Evolutionary conservation across 1,140 invertebrate species (phyloP).

Genomic region (Hycleus cichorii): DNA sequence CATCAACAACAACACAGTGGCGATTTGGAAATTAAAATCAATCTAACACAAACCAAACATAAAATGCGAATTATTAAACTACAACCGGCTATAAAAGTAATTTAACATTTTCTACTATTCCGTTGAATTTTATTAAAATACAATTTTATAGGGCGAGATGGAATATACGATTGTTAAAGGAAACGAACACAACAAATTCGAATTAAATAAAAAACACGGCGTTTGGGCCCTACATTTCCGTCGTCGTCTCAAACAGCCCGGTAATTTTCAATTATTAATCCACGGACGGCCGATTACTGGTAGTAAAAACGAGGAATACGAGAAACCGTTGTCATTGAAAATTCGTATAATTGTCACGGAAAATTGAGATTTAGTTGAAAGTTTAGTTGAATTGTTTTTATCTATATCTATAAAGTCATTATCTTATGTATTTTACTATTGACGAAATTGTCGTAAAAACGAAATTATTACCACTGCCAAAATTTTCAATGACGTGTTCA

Average conservation of each 20-base stretch:
- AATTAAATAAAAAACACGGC: constrained; percentile 55
- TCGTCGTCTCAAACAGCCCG: constrained; percentile 48
- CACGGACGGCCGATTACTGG: constrained; percentile 43
- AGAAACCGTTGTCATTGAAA: constrained; percentile 49
- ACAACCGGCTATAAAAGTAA: constrained; percentile 56
- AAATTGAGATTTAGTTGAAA: constrained; percentile 19
- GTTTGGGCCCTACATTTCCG: constrained; percentile 58
- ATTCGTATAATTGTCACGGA: constrained; percentile 45
- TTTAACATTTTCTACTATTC: neutral
- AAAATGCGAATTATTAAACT: constrained; percentile 55
- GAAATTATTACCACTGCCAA: too few species aligned
- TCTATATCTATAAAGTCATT: too few species aligned
- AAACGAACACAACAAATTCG: constrained; percentile 58
- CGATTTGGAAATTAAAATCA: constrained; percentile 49
- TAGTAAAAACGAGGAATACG: constrained; percentile 40
- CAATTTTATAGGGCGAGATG: constrained; percentile 45
- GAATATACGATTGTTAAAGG: constrained; percentile 58
- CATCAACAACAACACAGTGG: constrained; percentile 43
- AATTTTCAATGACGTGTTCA: neutral
- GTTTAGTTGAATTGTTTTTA: too few species aligned
- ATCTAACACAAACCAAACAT: constrained; percentile 54
- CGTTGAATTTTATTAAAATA: too few species aligned
- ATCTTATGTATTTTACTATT: too few species aligned
- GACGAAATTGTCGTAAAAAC: too few species aligned
- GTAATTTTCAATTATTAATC: constrained; percentile 51